Evolutionary conservation across 2,113 vertebrate species (phyloP).

Genomic region (Neoarius graeffei): DNA sequence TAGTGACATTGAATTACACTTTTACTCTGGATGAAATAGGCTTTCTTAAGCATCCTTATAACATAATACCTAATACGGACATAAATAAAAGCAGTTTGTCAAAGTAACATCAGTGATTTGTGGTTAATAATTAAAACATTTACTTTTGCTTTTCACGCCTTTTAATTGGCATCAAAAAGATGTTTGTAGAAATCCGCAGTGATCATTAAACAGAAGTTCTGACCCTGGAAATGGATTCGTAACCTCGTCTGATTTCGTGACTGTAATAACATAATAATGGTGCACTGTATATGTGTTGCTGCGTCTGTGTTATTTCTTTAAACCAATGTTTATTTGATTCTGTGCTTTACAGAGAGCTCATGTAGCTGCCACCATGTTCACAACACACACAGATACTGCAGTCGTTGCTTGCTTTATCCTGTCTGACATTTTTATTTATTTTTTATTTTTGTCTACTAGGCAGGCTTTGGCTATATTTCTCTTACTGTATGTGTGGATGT

Average conservation of each 20-base stretch:
- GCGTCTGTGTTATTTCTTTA: constrained; percentile 66
- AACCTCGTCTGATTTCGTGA: constrained; percentile 80
- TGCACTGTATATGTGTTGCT: constrained; percentile 76
- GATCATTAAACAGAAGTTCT: constrained; percentile 84
- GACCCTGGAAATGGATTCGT: constrained; percentile 56
- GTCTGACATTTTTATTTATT: not conserved
- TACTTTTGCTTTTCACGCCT: constrained; percentile 48
- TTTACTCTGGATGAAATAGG: no score
- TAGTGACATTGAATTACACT: not conserved
- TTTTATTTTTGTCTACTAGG: not conserved
- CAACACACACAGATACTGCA: constrained; percentile 73
- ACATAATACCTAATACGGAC: not conserved
- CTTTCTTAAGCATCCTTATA: not conserved
- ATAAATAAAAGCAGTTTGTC: not conserved
- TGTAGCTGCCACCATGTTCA: constrained; percentile 73
- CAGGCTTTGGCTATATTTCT: not conserved
- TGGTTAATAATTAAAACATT: not conserved
- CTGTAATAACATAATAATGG: constrained; percentile 88
- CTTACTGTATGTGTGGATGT: constrained; percentile 10
- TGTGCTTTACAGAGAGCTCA: constrained; percentile 76
- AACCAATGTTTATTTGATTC: constrained; percentile 83
- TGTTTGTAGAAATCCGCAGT: constrained; percentile 77
- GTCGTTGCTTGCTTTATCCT: constrained; percentile 48
- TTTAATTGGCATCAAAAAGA: constrained; percentile 83
- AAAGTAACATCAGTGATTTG: not conserved